Evolutionary conservation across 92 coral and sea anemone species (phyloP).

Genomic region (Chrysogorgia sp.): DNA sequence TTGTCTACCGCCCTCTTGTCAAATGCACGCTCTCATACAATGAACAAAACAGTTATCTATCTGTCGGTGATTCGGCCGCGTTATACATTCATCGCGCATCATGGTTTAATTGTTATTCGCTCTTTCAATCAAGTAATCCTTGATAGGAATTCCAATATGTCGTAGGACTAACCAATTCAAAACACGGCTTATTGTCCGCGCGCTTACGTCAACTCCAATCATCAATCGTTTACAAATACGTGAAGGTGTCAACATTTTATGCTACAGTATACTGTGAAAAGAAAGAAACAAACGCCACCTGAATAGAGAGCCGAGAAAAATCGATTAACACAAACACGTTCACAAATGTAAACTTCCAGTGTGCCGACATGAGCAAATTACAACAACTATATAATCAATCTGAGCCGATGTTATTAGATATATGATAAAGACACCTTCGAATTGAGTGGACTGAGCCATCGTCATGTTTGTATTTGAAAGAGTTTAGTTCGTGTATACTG

Average conservation of each 20-base stretch:
- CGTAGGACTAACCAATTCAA: conserved; percentile 23
- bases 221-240: conserved; percentile 48
- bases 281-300: conserved; percentile 21
- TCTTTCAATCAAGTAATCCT: conserved; percentile 37
- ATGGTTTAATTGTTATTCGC: conserved; percentile 30
- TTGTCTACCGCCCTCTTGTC: conserved; percentile 1
- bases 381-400: conserved; percentile 30
- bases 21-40: neutral
- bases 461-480: conserved; percentile 35
- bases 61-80: too few species aligned
- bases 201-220: conserved; percentile 45
- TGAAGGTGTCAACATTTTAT: conserved; percentile 28
- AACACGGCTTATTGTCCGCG: conserved; percentile 21
- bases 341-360: conserved; percentile 36
- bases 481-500: conserved; percentile 29
- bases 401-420: neutral
- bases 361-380: conserved; percentile 39
- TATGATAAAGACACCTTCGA: neutral
- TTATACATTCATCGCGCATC: too few species aligned
- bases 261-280: neutral
- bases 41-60: neutral
- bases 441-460: conserved; percentile 3
- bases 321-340: conserved; percentile 32
- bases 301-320: conserved; percentile 32
- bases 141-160: conserved; percentile 34